These are phyloP conservation scores for Brachionus plicatilis DNA, from an alignment of 1,140 invertebrate genomes.

Conservation along the genomic window DNA sequence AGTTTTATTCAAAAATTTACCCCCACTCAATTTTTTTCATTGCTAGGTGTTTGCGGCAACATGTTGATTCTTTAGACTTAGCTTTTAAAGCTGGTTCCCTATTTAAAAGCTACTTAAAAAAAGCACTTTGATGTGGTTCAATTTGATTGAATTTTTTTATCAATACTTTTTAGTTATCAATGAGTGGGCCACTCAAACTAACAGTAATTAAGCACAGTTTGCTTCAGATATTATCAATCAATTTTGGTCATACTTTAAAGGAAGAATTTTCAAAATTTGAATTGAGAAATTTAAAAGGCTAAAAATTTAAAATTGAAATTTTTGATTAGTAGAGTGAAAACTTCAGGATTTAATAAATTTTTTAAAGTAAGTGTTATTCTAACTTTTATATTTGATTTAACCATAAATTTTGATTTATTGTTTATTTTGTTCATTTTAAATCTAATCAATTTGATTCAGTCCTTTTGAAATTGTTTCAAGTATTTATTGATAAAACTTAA, in stretches of 20 bases:
- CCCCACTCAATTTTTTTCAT: neutral
- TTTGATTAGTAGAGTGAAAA: no score
- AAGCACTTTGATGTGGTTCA: neutral
- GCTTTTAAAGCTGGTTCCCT: neutral
- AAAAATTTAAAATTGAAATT: no score
- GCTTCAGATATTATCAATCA: neutral
- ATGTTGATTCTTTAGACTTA: neutral
- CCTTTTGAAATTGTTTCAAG: neutral
- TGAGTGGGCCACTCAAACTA: neutral
- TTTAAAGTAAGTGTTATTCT: no score
- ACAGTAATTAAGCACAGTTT: neutral
- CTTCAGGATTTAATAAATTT: no score
- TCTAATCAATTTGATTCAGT: neutral
- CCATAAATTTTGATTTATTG: neutral
- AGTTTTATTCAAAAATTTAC: constrained; percentile 19
- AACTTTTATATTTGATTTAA: no score
- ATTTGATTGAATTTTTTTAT: constrained; percentile 19
- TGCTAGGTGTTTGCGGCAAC: neutral
- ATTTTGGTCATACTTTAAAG: neutral
- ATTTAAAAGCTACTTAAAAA: neutral
- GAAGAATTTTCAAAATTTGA: neutral
- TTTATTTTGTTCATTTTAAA: neutral
- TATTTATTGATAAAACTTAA: neutral
- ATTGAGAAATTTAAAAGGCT: no score
- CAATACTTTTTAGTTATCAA: neutral